A percentile compares a stretch with the other conserved stretches of the same genome.
Conservation (phyloP, 2,888 invertebrate species). For the Macrosoma leucophasiata region DNA sequence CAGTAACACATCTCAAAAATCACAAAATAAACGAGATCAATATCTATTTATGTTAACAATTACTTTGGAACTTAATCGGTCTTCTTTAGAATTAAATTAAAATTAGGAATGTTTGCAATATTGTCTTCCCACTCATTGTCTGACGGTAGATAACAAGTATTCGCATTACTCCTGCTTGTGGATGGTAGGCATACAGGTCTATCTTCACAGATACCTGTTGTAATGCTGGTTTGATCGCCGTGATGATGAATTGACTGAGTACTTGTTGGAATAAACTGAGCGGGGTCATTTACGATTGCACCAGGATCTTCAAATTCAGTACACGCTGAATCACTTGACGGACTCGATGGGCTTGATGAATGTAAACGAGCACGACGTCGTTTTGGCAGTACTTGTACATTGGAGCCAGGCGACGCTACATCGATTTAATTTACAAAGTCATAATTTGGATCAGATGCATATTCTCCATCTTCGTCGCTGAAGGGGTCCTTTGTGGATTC, state of each 20-base stretch:
- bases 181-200: slow-evolving; percentile 4
- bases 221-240: slow-evolving; percentile 2
- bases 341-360: slow-evolving; percentile 3
- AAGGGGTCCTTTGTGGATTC: slow-evolving; percentile 5
- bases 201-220: slow-evolving; percentile 4
- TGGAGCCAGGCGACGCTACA: slow-evolving; percentile 3
- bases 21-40: no score
- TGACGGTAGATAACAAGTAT: slow-evolving; percentile 3
- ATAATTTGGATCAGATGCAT: slow-evolving; percentile 12
- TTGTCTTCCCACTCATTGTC: slow-evolving; percentile 7
- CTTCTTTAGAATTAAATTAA: no score
- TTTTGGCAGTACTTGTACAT: slow-evolving; percentile 5
- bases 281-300: slow-evolving; percentile 6
- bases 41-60: no score
- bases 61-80: no score
- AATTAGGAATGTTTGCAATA: slow-evolving; percentile 8
- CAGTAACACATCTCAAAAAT: no score
- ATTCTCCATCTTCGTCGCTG: slow-evolving; percentile 11
- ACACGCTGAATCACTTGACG: slow-evolving; percentile 7
- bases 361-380: slow-evolving; percentile 5
- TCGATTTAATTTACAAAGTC: slow-evolving; percentile 7
- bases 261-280: slow-evolving; percentile 7
- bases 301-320: slow-evolving; percentile 6
- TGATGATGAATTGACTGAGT: slow-evolving; percentile 6
- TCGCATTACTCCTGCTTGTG: slow-evolving; percentile 4